Percentiles rank a stretch among this genome's conserved stretches.
phyloP scores from a whole-genome alignment of 1,140 invertebrate genomes.

The Apis dorsata region DNA sequence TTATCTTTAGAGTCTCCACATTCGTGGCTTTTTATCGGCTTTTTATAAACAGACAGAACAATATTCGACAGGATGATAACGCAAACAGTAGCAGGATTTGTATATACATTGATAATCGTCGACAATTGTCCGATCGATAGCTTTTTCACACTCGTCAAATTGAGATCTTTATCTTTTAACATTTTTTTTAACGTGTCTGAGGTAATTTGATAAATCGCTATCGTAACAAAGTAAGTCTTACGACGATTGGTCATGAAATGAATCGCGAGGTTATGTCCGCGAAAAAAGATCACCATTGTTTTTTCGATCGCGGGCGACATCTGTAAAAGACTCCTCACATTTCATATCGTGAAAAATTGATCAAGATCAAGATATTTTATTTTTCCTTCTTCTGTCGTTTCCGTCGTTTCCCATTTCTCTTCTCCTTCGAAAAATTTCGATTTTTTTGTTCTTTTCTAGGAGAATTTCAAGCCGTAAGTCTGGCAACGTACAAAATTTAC shows the following conservation, averaged over 20 bases:
- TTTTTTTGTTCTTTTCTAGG: constrained; percentile 19
- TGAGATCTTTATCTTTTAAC: too few species aligned
- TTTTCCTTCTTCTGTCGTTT: not conserved
- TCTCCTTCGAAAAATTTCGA: constrained; percentile 5
- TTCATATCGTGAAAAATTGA: not conserved
- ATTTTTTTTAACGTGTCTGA: not conserved
- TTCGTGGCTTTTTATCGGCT: not conserved
- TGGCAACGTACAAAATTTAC: not conserved
- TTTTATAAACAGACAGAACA: not conserved
- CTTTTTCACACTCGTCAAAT: too few species aligned
- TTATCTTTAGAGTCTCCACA: constrained; percentile 35
- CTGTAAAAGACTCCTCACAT: not conserved
- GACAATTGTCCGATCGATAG: not conserved
- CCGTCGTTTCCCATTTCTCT: not conserved
- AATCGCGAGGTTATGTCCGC: not conserved
- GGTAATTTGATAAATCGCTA: not conserved
- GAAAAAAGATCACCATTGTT: not conserved
- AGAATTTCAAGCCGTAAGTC: not conserved
- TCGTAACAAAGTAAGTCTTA: constrained; percentile 25
- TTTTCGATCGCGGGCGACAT: not conserved
- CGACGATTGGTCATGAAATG: not conserved
- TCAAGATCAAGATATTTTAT: not conserved
- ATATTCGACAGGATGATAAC: not conserved
- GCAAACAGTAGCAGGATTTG: not conserved
- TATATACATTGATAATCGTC: not conserved